Conservation (phyloP, 2,888 invertebrate genomes). For the Oegoconia quadripuncta region DNA sequence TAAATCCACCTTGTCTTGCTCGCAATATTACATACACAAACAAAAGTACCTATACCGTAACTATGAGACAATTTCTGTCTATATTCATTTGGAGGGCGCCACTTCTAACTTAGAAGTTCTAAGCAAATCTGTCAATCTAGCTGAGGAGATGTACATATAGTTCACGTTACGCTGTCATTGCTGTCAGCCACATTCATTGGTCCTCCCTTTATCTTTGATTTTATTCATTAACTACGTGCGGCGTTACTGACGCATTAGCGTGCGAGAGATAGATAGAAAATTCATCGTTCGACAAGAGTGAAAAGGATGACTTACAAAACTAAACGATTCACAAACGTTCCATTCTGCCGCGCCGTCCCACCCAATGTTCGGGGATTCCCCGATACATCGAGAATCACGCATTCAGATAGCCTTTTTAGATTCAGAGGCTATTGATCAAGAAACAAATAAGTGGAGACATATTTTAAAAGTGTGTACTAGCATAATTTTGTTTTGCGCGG, state of each 20-base stretch:
- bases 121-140: not conserved
- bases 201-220: not conserved
- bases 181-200: not conserved
- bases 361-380: slow-evolving; percentile 7
- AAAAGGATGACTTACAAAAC: not conserved
- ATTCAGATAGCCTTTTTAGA: slow-evolving; percentile 3
- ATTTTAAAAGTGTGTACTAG: slow-evolving; percentile 4
- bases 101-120: not conserved
- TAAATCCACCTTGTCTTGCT: slow-evolving; percentile 5
- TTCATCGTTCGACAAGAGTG: not conserved
- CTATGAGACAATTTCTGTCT: not conserved
- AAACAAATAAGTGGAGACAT: slow-evolving; percentile 12
- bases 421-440: slow-evolving; percentile 11
- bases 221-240: not conserved
- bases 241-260: not conserved
- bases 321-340: not conserved
- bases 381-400: slow-evolving; percentile 3
- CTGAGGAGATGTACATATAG: not conserved
- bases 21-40: slow-evolving; percentile 4
- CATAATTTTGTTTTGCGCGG: slow-evolving; percentile 3
- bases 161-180: not conserved
- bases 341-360: slow-evolving; percentile 2
- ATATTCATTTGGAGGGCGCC: not conserved
- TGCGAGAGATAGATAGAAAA: not conserved
- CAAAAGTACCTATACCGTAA: not conserved